Percentiles rank a stretch among this genome's conserved stretches.
phyloP scores from a whole-genome alignment of 2,888 invertebrate genomes.

The Poecilus cupreus region DNA sequence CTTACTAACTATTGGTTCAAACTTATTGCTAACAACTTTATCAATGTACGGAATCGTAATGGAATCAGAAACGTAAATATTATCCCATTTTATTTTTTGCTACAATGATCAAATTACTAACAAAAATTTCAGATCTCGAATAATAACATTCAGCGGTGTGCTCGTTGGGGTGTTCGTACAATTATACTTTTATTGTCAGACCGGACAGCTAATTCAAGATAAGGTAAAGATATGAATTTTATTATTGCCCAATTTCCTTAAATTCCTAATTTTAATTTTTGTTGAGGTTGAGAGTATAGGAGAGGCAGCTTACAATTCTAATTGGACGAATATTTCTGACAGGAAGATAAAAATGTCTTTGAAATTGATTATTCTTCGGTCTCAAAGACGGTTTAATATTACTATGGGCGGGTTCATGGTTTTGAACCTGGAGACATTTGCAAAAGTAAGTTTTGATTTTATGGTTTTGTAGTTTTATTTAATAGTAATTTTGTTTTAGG shows the following conservation, averaged over 20 bases:
- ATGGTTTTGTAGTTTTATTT: not conserved
- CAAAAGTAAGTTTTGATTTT: not conserved
- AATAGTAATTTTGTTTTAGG: conserved; percentile 27
- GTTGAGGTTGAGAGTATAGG: conserved; percentile 36
- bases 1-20: conserved; percentile 21
- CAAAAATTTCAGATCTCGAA: conserved; percentile 1
- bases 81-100: not conserved
- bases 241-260: not conserved
- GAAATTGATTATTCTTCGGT: conserved; percentile 10
- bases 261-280: not conserved
- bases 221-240: conserved; percentile 3
- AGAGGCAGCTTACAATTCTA: conserved; percentile 19
- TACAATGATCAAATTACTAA: not conserved
- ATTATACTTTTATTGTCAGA: conserved; percentile 39
- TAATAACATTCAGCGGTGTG: not conserved
- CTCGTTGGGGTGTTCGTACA: conserved; percentile 14
- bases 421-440: conserved; percentile 16
- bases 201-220: conserved; percentile 40
- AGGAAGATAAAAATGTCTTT: conserved; percentile 22
- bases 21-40: conserved; percentile 10
- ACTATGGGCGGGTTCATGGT: conserved; percentile 41
- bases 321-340: conserved; percentile 10
- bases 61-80: conserved; percentile 33
- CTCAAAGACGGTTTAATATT: conserved; percentile 25
- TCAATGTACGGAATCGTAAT: conserved; percentile 34